Conservation (phyloP, 30 jellyfish, hydroid and myxozoan genomes). For the Aurelia sp. region DNA sequence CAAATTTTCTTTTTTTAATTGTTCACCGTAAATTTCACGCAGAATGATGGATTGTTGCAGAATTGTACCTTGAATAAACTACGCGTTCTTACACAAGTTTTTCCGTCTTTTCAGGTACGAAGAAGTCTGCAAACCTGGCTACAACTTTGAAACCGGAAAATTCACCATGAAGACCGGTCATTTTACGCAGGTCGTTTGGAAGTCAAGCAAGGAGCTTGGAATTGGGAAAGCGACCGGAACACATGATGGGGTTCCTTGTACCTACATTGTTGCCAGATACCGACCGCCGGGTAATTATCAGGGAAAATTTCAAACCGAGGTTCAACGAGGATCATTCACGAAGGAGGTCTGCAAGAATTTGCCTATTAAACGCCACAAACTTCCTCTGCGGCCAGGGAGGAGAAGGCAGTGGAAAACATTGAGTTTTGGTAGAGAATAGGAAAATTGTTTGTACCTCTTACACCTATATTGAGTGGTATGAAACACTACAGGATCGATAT, state of each 20-base stretch:
- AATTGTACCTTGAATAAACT: too few relatives aligned
- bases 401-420: conserved; percentile 1
- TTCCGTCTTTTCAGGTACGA: conserved; percentile 73
- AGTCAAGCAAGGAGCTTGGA: conserved; percentile 70
- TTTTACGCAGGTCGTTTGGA: conserved; percentile 89
- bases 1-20: too few relatives aligned
- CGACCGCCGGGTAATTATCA: conserved; percentile 83
- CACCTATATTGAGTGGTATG: too few relatives aligned
- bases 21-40: too few relatives aligned
- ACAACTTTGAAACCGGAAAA: conserved; percentile 61
- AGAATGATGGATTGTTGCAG: too few relatives aligned
- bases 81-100: too few relatives aligned
- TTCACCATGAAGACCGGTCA: conserved; percentile 79
- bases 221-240: conserved; percentile 71
- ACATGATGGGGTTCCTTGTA: conserved; percentile 73
- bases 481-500: too few relatives aligned
- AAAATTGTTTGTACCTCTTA: too few relatives aligned
- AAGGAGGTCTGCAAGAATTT: conserved; percentile 50
- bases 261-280: conserved; percentile 88
- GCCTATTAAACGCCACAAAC: conserved; percentile 5
- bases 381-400: conserved; percentile 2
- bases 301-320: conserved; percentile 74
- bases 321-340: conserved; percentile 70
- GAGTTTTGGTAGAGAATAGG: neutral
- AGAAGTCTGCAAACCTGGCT: conserved; percentile 91